Evolutionary conservation across 23 tunicate species (phyloP).

Genomic region (Aplidium turbinatum): DNA sequence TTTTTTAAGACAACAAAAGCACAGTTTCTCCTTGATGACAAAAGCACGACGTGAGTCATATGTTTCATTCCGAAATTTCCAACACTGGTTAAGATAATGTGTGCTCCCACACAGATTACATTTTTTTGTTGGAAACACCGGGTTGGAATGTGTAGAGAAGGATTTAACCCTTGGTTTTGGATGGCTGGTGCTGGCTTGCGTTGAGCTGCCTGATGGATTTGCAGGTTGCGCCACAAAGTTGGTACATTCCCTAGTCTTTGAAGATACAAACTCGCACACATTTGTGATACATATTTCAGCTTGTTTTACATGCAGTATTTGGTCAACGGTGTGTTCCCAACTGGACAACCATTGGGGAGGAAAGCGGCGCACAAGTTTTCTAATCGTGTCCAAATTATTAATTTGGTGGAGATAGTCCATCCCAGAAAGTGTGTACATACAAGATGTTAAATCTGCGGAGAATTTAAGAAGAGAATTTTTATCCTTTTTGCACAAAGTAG

Average conservation of each 20-base stretch:
- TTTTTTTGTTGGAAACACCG: no score
- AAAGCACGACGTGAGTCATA: background rate
- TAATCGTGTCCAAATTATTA: constrained; percentile 18
- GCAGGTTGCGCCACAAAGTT: no score
- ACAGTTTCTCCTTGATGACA: background rate
- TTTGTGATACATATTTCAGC: constrained; percentile 16
- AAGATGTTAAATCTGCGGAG: constrained; percentile 22
- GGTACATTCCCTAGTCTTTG: constrained; percentile 10
- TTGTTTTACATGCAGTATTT: constrained; percentile 4
- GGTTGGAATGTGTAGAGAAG: no score
- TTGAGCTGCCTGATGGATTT: no score
- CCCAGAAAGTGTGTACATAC: background rate
- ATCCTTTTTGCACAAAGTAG: background rate
- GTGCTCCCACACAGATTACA: background rate
- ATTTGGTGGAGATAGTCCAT: constrained; percentile 27
- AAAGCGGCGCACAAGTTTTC: constrained; percentile 17
- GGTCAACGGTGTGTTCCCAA: constrained; percentile 17
- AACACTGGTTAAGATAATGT: constrained; percentile 7
- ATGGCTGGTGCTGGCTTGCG: no score
- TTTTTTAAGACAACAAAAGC: constrained; percentile 4
- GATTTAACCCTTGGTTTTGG: no score
- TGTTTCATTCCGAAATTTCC: background rate
- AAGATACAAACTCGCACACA: constrained; percentile 9
- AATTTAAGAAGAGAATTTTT: background rate
- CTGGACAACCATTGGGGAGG: constrained; percentile 4